Conservation (phyloP, 2,888 invertebrate species). For the Melolontha melolontha region DNA sequence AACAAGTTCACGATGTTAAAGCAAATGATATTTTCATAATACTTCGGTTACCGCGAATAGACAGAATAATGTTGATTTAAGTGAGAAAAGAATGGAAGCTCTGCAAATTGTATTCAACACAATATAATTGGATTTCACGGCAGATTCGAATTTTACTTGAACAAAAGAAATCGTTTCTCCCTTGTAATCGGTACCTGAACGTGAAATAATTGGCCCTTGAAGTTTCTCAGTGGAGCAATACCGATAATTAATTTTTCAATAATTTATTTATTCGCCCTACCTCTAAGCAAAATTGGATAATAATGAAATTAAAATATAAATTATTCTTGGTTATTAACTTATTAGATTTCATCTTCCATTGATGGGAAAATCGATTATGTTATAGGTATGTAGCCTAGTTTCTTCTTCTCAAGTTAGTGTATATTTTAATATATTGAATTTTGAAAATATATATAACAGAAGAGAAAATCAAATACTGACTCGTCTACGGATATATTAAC, state of each 20-base stretch:
- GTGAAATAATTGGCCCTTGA: slow-evolving; percentile 17
- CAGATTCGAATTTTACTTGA: slow-evolving; percentile 6
- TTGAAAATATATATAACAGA: no score
- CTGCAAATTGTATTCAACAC: slow-evolving; percentile 26
- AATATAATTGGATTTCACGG: slow-evolving; percentile 25
- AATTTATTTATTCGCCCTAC: slow-evolving; percentile 24
- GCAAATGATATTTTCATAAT: no score
- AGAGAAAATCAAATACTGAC: no score
- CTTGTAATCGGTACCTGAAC: slow-evolving; percentile 8
- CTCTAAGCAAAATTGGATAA: background rate
- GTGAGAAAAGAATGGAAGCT: slow-evolving; percentile 13
- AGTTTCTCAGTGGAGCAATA: slow-evolving; percentile 28
- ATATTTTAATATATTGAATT: no score
- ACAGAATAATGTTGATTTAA: slow-evolving; percentile 7
- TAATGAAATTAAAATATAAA: slow-evolving; percentile 33
- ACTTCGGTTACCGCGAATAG: no score
- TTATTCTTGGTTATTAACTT: slow-evolving; percentile 28
- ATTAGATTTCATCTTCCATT: slow-evolving; percentile 16
- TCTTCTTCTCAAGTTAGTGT: no score
- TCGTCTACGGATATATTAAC: no score
- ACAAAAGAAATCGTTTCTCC: slow-evolving; percentile 20
- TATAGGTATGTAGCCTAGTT: background rate
- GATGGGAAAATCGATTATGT: slow-evolving; percentile 1
- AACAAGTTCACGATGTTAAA: no score
- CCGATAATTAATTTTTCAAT: slow-evolving; percentile 35